Conservation (phyloP, 2,888 invertebrate genomes). For the Phytoseiulus persimilis region DNA sequence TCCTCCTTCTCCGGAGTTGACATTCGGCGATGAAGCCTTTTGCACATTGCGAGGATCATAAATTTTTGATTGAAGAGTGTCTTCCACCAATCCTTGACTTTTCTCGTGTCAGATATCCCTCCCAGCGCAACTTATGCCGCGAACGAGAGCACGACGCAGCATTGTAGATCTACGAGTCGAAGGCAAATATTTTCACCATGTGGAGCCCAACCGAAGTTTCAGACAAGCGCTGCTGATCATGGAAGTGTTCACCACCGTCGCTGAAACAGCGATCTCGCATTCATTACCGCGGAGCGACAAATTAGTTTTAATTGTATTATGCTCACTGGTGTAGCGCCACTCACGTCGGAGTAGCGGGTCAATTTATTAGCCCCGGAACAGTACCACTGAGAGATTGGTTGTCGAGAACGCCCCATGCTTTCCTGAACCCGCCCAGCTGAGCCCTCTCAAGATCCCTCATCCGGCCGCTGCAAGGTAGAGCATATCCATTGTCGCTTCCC, state of each 20-base stretch:
- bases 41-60: neutral
- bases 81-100: neutral
- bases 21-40: neutral
- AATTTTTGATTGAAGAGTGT: conserved; percentile 25
- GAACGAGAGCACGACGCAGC: no score
- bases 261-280: neutral
- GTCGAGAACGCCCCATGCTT: neutral
- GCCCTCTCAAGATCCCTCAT: neutral
- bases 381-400: neutral
- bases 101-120: no score
- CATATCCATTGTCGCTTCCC: neutral
- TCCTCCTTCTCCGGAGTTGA: neutral
- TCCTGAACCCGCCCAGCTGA: neutral
- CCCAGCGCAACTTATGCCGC: no score
- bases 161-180: no score
- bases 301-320: conserved; percentile 36
- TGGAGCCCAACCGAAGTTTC: no score
- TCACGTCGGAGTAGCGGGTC: neutral
- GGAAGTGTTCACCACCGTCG: no score
- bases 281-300: neutral
- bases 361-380: neutral
- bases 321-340: neutral
- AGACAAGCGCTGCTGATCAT: no score
- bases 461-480: no score
- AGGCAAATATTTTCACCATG: no score